phyloP scores from a whole-genome alignment of 2,888 invertebrate species.

The Drosophila borealis region DNA sequence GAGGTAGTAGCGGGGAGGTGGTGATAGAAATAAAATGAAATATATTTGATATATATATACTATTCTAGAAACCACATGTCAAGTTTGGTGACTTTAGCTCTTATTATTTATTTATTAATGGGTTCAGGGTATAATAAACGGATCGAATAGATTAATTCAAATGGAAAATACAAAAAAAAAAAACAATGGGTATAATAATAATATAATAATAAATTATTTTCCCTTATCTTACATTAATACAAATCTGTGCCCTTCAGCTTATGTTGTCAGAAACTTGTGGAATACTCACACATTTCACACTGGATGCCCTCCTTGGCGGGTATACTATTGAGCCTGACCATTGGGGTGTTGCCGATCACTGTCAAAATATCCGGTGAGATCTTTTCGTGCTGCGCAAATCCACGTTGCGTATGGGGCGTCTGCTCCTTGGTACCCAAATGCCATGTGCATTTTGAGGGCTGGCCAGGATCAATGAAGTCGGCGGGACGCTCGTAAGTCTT shows the following conservation, averaged over 20 bases:
- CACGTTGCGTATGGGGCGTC: slow-evolving; percentile 74
- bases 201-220: too few species aligned
- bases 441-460: slow-evolving; percentile 83
- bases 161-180: not conserved
- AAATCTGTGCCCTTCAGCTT: too few species aligned
- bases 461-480: slow-evolving; percentile 81
- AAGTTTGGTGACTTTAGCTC: too few species aligned
- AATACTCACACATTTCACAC: slow-evolving; percentile 94
- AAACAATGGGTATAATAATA: too few species aligned
- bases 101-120: too few species aligned
- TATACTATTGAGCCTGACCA: slow-evolving; percentile 92
- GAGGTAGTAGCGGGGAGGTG: too few species aligned
- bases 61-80: too few species aligned
- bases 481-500: slow-evolving; percentile 71
- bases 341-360: slow-evolving; percentile 93
- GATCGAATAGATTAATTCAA: not conserved
- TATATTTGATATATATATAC: too few species aligned
- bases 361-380: slow-evolving; percentile 88
- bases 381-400: slow-evolving; percentile 72
- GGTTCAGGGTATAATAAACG: too few species aligned
- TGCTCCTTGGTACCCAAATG: slow-evolving; percentile 76
- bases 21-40: too few species aligned
- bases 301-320: slow-evolving; percentile 91
- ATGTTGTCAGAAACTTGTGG: too few species aligned
- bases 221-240: not conserved